phyloP scores from a whole-genome alignment of 2,888 invertebrate genomes.

The Myopa testacea region DNA sequence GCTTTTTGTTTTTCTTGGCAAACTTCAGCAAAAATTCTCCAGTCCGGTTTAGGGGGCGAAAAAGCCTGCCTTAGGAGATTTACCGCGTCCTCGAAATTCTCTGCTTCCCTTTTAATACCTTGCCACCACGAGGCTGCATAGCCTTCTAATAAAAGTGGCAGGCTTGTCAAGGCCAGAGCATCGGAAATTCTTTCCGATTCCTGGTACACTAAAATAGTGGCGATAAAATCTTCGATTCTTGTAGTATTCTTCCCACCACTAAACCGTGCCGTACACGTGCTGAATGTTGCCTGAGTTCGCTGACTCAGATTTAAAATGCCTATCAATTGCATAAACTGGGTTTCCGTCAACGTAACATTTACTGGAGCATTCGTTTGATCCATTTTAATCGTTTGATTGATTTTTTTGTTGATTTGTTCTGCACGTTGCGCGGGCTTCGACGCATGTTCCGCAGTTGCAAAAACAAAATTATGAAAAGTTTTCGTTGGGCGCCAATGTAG shows the following conservation, averaged over 20 bases:
- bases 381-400: too few relatives aligned
- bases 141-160: constrained; percentile 38
- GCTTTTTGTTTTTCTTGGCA: too few relatives aligned
- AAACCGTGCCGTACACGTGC: constrained; percentile 36
- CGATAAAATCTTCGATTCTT: constrained; percentile 40
- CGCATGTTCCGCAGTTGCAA: too few relatives aligned
- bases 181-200: constrained; percentile 44
- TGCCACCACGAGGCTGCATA: constrained; percentile 43
- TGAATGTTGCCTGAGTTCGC: constrained; percentile 34
- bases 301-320: constrained; percentile 14
- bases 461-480: too few relatives aligned
- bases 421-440: too few relatives aligned
- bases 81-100: constrained; percentile 3
- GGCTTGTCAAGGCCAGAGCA: constrained; percentile 33
- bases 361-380: neutral
- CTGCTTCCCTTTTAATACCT: neutral
- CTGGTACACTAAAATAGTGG: constrained; percentile 35
- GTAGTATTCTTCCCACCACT: constrained; percentile 37
- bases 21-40: too few relatives aligned
- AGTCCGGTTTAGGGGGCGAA: neutral
- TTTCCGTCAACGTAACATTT: neutral
- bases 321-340: neutral
- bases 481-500: too few relatives aligned
- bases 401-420: too few relatives aligned
- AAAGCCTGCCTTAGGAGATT: neutral